These are phyloP conservation scores for Rhopalosiphum nymphaeae DNA, from an alignment of 2,888 invertebrate species.

Conservation along the genomic window DNA sequence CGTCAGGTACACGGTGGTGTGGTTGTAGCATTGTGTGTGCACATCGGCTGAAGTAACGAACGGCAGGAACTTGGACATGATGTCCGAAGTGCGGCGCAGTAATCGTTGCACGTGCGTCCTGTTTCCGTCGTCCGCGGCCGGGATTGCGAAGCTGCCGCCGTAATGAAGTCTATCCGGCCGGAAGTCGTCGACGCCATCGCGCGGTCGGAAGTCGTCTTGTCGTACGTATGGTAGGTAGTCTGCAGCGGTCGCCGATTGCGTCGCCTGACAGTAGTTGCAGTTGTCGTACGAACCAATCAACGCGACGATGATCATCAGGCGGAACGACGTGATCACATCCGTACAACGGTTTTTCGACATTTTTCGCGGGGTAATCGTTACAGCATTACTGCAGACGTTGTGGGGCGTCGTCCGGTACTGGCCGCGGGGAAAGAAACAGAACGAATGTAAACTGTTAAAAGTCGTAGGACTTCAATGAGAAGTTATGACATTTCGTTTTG, in stretches of 20 bases:
- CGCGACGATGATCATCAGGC: background rate
- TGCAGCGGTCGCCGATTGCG: background rate
- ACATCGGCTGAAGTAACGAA: constrained; percentile 31
- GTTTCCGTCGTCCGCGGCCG: background rate
- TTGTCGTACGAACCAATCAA: constrained; percentile 5
- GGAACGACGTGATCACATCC: background rate
- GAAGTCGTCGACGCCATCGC: background rate
- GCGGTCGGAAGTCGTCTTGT: background rate
- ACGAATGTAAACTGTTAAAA: background rate
- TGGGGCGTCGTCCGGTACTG: background rate
- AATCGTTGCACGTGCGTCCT: background rate
- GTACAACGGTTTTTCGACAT: background rate
- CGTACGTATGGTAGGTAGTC: background rate
- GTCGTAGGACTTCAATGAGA: background rate
- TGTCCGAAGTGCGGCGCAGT: constrained; percentile 1
- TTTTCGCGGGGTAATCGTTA: background rate
- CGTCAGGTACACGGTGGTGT: constrained; percentile 47
- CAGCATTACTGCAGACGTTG: constrained; percentile 2
- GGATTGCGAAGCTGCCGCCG: background rate
- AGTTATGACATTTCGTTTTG: background rate
- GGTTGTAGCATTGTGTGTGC: constrained; percentile 35
- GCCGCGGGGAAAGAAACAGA: background rate
- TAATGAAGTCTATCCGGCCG: background rate
- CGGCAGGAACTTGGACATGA: constrained; percentile 33
- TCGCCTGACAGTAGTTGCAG: background rate